Base-by-base conservation (phyloP, 2,888 invertebrate species). In the Sthenelais limicola region DNA sequence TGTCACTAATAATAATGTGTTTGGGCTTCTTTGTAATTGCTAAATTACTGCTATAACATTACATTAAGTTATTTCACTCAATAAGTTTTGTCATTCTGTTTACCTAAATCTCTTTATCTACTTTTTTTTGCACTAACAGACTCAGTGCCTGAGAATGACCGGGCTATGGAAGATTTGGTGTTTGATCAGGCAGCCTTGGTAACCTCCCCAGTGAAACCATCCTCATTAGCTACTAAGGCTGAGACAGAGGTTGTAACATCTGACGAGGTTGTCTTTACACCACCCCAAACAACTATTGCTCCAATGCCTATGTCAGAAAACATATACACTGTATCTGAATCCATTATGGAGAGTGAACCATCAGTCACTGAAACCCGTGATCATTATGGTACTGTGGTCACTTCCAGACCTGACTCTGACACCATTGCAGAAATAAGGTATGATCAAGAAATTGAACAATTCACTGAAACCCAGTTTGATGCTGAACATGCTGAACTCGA, bases 361-460 rank as follows among this genome's bases (percentile, higher is more conserved):
- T 82, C 82, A 80, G 81, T 77, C 79, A 83, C 80, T 75, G 81
- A 87, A 77, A 83, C 83, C 33, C 73, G 85, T 28, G 85, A 86
- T 75, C 83, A 83, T 28, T 86, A 86, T 15, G 84, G 80, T 26
- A 84, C 82, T 68, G 85, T 76, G 67, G 81, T 80, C 7, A 78
- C 79, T 48, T 80, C 82, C 0, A 81, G 78, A 32, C 70, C 81
- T 66, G 80, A 82, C 70, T 80, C 82, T 18, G 83, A 82, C 38
- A 62, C 56, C 32, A 33, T 58, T 52, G 54, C 52, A 18, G 51
- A 69, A n/a, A 26, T 43, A 15, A 2, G 24, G 35, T 32, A 62
- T 35, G 58, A 69, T 26, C 47, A 32, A 35, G 73, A 54, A 38
- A 56, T 70, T 9, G 70, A 54, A 35, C 35, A 70, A 18, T 21